Percentiles rank a stretch among this genome's conserved stretches.
Conservation (phyloP, 1,140 invertebrate species). For the Nasonia vitripennis region DNA sequence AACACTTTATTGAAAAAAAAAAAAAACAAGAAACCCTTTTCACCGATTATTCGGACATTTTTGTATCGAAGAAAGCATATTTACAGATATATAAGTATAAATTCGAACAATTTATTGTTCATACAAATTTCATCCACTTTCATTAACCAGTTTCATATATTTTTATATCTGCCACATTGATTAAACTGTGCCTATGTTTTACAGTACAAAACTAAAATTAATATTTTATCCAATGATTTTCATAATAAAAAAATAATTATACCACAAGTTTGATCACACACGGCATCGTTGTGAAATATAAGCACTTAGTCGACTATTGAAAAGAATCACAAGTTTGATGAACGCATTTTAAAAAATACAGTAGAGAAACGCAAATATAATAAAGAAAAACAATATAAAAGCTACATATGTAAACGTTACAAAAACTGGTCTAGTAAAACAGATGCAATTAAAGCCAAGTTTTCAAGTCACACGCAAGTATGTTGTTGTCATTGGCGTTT, state of each 20-base stretch:
- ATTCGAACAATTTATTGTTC: not conserved
- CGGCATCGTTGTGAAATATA: not conserved
- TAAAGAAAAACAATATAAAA: constrained; percentile 3
- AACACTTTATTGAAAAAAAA: constrained; percentile 49
- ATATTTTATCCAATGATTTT: not conserved
- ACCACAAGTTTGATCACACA: not conserved
- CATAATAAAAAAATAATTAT: not conserved
- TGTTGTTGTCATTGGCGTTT: not conserved
- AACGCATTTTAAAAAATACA: not conserved
- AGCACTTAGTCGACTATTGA: not conserved
- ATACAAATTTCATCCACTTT: constrained; percentile 5
- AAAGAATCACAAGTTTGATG: not conserved
- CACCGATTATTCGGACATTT: constrained; percentile 1
- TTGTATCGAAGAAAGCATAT: constrained; percentile 30
- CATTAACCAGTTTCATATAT: not conserved
- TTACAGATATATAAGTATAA: constrained; percentile 28
- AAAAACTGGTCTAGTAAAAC: not conserved
- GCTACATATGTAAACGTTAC: not conserved
- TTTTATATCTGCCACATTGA: not conserved
- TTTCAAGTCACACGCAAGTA: constrained; percentile 10
- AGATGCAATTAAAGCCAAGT: not conserved
- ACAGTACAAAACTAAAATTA: not conserved
- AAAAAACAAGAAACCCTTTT: constrained; percentile 1
- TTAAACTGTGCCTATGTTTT: constrained; percentile 24
- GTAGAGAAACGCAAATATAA: constrained; percentile 2